Evolutionary conservation across 2,888 invertebrate species (phyloP).

Genomic region (Dioctria linearis): DNA sequence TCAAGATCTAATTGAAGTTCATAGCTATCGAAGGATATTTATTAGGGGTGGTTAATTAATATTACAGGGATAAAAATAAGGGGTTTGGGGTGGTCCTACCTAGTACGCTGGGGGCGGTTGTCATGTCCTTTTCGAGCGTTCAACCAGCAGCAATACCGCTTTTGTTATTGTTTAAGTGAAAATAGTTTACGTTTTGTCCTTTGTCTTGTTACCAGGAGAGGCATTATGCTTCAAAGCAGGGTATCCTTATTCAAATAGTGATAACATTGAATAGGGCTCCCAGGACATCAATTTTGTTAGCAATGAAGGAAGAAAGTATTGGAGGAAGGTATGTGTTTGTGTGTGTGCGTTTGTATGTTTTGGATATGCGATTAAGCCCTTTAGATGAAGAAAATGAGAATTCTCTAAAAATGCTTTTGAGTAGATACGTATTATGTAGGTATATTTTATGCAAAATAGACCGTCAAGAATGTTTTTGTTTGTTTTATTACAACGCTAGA

Average conservation of each 20-base stretch:
- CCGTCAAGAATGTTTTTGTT: no score
- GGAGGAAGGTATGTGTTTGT: no score
- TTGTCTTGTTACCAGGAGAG: neutral
- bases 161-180: conserved; percentile 39
- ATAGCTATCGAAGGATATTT: conserved; percentile 51
- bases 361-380: no score
- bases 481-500: no score
- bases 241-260: neutral
- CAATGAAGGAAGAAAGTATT: neutral
- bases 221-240: conserved; percentile 1
- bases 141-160: neutral
- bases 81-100: no score
- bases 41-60: conserved; percentile 50
- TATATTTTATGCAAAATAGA: no score
- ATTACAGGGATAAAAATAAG: conserved; percentile 25
- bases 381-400: no score
- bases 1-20: conserved; percentile 50
- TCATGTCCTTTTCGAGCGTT: conserved; percentile 4
- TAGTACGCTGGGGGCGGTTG: neutral
- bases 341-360: no score
- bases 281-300: neutral
- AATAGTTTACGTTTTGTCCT: conserved; percentile 30
- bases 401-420: no score
- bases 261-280: neutral
- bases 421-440: no score